A percentile compares a stretch with the other conserved stretches of the same genome.
These are phyloP conservation scores for Cromileptes altivelis DNA, from an alignment of 2,113 vertebrate species.

Conservation along the genomic window DNA sequence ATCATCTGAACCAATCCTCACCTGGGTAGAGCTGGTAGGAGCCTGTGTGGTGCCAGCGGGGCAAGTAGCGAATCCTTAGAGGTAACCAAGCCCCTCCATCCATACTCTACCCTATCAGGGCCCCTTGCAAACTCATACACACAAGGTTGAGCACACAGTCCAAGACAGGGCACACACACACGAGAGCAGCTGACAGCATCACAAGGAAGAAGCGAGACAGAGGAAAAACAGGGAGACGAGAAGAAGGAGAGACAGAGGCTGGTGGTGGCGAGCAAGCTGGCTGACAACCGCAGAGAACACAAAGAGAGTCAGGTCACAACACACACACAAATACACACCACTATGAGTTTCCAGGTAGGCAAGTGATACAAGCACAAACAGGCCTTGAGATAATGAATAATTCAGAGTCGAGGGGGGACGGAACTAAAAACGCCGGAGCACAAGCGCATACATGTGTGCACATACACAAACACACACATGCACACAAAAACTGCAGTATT, in stretches of 20 bases:
- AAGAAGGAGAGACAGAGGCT: slow-evolving; percentile 54
- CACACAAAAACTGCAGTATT: slow-evolving; percentile 57
- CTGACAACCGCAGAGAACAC: slow-evolving; percentile 61
- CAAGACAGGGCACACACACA: slow-evolving; percentile 23
- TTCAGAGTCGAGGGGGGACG: slow-evolving; percentile 84
- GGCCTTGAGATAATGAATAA: slow-evolving; percentile 88
- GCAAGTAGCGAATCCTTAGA: slow-evolving; percentile 90
- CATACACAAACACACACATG: neutral
- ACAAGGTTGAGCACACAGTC: slow-evolving; percentile 10
- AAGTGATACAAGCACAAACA: slow-evolving; percentile 83
- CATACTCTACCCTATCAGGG: slow-evolving; percentile 84
- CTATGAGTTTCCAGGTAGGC: slow-evolving; percentile 66
- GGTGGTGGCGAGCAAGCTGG: slow-evolving; percentile 57
- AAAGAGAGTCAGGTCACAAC: slow-evolving; percentile 63
- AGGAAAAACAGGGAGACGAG: slow-evolving; percentile 4
- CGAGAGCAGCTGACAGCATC: slow-evolving; percentile 26
- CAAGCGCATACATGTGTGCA: neutral
- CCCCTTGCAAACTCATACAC: slow-evolving; percentile 46
- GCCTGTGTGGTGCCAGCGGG: slow-evolving; percentile 94
- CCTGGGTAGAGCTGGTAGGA: slow-evolving; percentile 96
- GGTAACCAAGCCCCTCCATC: slow-evolving; percentile 92
- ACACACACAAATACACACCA: slow-evolving; percentile 23
- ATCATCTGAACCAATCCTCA: slow-evolving; percentile 76
- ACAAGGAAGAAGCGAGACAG: neutral
- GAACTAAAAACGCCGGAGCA: slow-evolving; percentile 75